Conservation (phyloP, 2,113 vertebrate genomes). For the Apteryx owenii region DNA sequence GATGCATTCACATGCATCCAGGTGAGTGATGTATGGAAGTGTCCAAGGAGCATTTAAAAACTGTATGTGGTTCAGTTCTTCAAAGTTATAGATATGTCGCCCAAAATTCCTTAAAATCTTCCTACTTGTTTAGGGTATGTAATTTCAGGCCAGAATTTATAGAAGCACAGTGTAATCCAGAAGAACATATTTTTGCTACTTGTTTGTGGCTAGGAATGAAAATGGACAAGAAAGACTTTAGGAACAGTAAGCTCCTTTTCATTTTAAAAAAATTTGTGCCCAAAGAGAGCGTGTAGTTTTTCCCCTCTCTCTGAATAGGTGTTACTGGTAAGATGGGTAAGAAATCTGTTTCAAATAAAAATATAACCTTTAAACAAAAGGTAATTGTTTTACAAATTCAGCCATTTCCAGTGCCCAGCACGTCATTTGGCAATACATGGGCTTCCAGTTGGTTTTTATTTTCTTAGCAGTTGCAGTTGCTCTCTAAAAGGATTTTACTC, state of each 20-base stretch:
- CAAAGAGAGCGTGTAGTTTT: background rate
- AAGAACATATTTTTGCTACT: background rate
- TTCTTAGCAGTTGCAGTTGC: constrained; percentile 8
- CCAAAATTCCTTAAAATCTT: background rate
- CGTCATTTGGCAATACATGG: background rate
- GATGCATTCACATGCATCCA: fast-evolving
- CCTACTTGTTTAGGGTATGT: background rate
- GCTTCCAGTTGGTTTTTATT: constrained; percentile 22
- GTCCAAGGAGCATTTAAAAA: background rate
- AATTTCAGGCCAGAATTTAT: background rate
- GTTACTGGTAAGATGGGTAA: background rate
- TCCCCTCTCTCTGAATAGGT: background rate
- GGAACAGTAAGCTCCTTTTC: constrained; percentile 6
- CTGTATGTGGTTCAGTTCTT: background rate
- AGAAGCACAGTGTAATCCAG: background rate
- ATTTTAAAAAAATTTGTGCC: background rate
- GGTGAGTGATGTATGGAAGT: background rate
- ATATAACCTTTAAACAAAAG: constrained; percentile 31
- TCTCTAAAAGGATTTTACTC: background rate
- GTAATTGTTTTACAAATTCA: background rate
- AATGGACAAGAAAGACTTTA: background rate
- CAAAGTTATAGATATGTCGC: background rate
- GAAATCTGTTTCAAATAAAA: constrained; percentile 4
- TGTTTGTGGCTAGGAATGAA: background rate
- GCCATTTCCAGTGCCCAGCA: background rate